phyloP scores from a whole-genome alignment of 1,140 invertebrate genomes.

The Eciton burchellii region DNA sequence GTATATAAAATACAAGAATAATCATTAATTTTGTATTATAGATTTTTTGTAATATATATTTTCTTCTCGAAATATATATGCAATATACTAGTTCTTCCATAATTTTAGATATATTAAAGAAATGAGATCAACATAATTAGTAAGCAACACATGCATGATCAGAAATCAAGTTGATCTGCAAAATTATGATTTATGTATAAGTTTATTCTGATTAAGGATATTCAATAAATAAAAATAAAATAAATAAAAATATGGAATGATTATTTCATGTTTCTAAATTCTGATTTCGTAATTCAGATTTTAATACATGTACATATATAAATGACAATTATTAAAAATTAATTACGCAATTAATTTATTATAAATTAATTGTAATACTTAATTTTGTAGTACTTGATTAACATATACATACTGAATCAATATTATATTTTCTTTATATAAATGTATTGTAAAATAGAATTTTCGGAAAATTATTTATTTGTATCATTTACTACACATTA shows the following conservation, averaged over 20 bases:
- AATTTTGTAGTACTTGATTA: neutral
- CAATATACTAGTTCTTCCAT: neutral
- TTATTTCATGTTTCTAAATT: too few relatives aligned
- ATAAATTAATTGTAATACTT: too few relatives aligned
- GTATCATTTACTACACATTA: slow-evolving; percentile 20
- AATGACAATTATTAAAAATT: neutral
- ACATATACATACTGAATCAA: neutral
- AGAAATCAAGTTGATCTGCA: neutral
- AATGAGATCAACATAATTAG: slow-evolving; percentile 1
- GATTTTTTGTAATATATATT: slow-evolving; percentile 12
- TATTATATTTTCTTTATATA: too few relatives aligned
- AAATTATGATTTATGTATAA: neutral
- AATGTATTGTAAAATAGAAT: neutral
- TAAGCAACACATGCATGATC: neutral
- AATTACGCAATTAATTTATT: neutral
- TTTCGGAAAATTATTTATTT: slow-evolving; percentile 20
- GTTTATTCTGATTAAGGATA: neutral
- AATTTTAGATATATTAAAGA: neutral
- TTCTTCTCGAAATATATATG: neutral
- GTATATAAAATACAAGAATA: slow-evolving; percentile 34
- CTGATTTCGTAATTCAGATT: too few relatives aligned
- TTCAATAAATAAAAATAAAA: too few relatives aligned
- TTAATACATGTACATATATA: neutral
- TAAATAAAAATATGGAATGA: too few relatives aligned
- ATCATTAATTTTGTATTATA: slow-evolving; percentile 32